Base-by-base conservation (phyloP, 2,888 invertebrate species). In the Adelphocoris suturalis region DNA sequence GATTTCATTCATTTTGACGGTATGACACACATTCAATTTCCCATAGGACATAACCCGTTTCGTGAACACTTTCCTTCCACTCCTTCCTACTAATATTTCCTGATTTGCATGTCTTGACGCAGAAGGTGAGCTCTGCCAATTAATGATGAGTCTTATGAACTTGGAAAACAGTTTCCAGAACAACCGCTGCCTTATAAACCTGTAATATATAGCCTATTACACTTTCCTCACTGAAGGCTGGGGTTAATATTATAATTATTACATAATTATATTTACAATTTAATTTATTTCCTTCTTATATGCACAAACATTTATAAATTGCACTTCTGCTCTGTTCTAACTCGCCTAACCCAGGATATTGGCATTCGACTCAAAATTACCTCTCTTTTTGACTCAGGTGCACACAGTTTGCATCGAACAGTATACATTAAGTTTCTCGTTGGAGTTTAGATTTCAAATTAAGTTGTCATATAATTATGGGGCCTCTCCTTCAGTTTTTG, bases 311-410 rank as follows among this genome's bases (percentile, higher is more conserved):
- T 85, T 61, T 61, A 16, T 61, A 85, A 61, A 55, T 28, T 37
- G 85, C 85, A 85, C 85, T 37, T 23, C 85, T 61, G 85, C 85
- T 85, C 28, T 61, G 28, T 16, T 85, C 85, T 85, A 85, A 85
- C 85, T 57, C 61, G 61, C 37, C 85, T 85, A 85, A 85, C 85
- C 82, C 82, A 52, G 47, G 14, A 52, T 14, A 82, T 52, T 82
- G 27, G 47, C 52, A 52, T n/a, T 12, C 48, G 19, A 52, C 82
- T 82, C 52, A 52, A 52, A 52, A 47, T 78, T 82, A 52, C 48
- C 82, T 82, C 82, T 82, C 82, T 82, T 82, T 76, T 82, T 52
- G 82, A 82, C 82, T 82, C 82, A 82, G 82, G 82, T 82, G 82
- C 82, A 23, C 19, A 52, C 5, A 46, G 80, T 57, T 57, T 57